Evolutionary conservation across 1,140 invertebrate genomes (phyloP).

Genomic region (Neuroterus valhalla): DNA sequence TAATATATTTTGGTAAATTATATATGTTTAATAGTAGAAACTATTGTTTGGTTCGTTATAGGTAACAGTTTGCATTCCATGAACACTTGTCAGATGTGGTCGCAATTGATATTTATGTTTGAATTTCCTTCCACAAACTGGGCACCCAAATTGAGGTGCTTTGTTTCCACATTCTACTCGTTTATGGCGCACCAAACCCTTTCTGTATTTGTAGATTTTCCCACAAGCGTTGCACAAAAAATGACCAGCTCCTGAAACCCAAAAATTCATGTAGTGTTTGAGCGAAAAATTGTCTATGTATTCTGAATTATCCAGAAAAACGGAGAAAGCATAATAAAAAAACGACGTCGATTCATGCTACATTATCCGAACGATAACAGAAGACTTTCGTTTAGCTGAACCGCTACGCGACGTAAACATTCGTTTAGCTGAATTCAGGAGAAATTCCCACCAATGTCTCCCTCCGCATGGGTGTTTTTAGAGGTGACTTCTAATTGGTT

Average conservation of each 20-base stretch:
- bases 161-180: slow-evolving; percentile 44
- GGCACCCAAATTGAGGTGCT: slow-evolving; percentile 60
- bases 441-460: too few species aligned
- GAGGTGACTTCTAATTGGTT: too few species aligned
- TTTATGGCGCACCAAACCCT: slow-evolving; percentile 69
- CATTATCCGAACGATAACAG: background rate
- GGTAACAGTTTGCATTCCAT: slow-evolving; percentile 7
- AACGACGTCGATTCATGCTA: slow-evolving; percentile 11
- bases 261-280: background rate
- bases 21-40: background rate
- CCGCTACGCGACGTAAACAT: too few species aligned
- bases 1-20: background rate
- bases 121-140: slow-evolving; percentile 53
- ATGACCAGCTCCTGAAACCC: slow-evolving; percentile 32
- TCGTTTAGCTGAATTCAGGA: too few species aligned
- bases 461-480: too few species aligned
- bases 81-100: slow-evolving; percentile 6
- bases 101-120: slow-evolving; percentile 37
- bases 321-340: slow-evolving; percentile 4
- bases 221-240: slow-evolving; percentile 73
- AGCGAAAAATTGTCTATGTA: background rate
- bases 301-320: background rate
- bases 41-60: slow-evolving; percentile 10
- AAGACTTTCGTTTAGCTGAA: too few species aligned
- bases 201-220: slow-evolving; percentile 74